Base-by-base conservation (phyloP, 1,140 invertebrate species). In the Leptinotarsa undecemlineata region DNA sequence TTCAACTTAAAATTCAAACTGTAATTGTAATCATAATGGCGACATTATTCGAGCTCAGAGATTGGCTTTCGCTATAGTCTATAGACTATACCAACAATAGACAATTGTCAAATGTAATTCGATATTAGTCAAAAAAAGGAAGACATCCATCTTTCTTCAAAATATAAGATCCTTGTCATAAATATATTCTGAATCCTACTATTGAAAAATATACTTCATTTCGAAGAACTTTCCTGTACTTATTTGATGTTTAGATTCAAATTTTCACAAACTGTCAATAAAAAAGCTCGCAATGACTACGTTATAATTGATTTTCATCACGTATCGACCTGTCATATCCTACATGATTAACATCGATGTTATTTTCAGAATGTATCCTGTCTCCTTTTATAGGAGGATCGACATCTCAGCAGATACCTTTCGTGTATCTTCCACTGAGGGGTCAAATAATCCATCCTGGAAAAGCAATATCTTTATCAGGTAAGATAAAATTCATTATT, bases 361-460 rank as follows among this genome's bases (percentile, higher is more conserved):
- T 84, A 77, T 82, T 91, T 89, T 2, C 89, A 95, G 94, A 95
- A 88, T 96, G 94, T 86, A 88, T 91, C 14, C 85, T 94, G 78
- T 93, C 93, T 23, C 91, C 92, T 47, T 96, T 96, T 82, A 90
- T 93, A 11, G 91, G 91, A 67, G 91, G 90, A 69, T 87, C 89
- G 61, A 91, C 90, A n/a, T 88, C 90, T 62, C 94, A 96, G 81
- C 91, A 90, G 82, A 93, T 96, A 73, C 95, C 95, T 17, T 94
- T 94, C 82, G 92, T 96, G 17, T 95, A 93, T 85, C 86, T 96
- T 76, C 94, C 94, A 6, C 87, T 94, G 26, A 92, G 92, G 80
- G 93, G 93, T 20, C 94, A 96, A 85, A 94, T 96, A 76, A 92
- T 96, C 78, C 91, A 96, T 87, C 94, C 94, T 0, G 93, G 93